Percentiles rank a stretch among this genome's conserved stretches.
Conservation (phyloP, 1,140 invertebrate species). For the Ditylenchus dipsaci region DNA sequence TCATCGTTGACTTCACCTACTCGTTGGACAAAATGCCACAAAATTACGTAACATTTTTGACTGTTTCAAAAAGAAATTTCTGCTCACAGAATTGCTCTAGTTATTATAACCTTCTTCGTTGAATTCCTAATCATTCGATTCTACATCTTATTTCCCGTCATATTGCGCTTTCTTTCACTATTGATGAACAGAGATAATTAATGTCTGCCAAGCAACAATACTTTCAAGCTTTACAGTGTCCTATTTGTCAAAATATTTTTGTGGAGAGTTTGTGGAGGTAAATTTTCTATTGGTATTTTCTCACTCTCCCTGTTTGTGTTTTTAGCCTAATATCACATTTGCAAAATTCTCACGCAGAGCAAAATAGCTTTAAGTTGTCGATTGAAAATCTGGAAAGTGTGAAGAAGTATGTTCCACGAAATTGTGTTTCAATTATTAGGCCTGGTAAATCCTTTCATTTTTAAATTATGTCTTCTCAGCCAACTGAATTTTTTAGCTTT, state of each 20-base stretch:
- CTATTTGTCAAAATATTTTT: not conserved
- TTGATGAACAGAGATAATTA: not conserved
- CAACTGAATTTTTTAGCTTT: not conserved
- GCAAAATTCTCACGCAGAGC: not conserved
- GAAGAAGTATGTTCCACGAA: not conserved
- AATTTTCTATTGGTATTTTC: not conserved
- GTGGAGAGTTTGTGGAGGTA: conserved; percentile 4
- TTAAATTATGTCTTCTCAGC: not conserved
- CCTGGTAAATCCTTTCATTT: not conserved
- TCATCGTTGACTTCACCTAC: too few species aligned
- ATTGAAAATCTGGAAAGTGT: not conserved
- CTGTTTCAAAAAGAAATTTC: too few species aligned
- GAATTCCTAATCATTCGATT: not conserved
- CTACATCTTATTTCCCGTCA: not conserved
- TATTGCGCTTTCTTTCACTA: not conserved
- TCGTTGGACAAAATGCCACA: not conserved
- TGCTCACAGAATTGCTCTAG: not conserved
- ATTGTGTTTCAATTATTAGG: not conserved
- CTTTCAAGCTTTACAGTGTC: not conserved
- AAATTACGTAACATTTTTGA: not conserved
- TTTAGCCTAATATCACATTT: not conserved
- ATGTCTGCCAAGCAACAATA: not conserved
- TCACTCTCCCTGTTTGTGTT: not conserved
- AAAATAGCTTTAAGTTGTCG: not conserved
- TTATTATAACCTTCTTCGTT: not conserved